A percentile compares a stretch with the other conserved stretches of the same genome.
Conservation (phyloP, 1,140 invertebrate species). For the Mamestra configurata region DNA sequence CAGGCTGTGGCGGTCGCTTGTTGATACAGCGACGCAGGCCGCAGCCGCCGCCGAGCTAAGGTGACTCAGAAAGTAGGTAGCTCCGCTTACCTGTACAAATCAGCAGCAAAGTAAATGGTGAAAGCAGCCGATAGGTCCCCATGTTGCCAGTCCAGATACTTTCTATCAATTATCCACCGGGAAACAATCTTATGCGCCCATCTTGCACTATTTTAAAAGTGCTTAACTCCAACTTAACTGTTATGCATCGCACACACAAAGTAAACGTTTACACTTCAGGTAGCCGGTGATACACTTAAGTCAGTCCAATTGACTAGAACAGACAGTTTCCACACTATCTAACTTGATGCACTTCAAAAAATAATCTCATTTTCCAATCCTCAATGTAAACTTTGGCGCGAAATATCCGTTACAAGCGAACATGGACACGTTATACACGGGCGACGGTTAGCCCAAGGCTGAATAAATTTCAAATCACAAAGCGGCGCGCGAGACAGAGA, state of each 20-base stretch:
- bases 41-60: conserved; percentile 62
- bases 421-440: conserved; percentile 68
- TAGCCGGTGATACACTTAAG: conserved; percentile 49
- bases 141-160: conserved; percentile 76
- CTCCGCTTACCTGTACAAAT: conserved; percentile 85
- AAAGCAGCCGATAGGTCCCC: conserved; percentile 80
- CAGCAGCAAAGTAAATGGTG: conserved; percentile 81
- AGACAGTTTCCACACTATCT: conserved; percentile 52
- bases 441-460: conserved; percentile 78
- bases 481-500: conserved; percentile 59
- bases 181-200: conserved; percentile 73
- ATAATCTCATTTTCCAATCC: conserved; percentile 70
- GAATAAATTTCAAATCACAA: conserved; percentile 59
- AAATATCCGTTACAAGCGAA: conserved; percentile 59
- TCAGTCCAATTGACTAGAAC: conserved; percentile 51
- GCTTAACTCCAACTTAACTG: conserved; percentile 73
- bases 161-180: conserved; percentile 75
- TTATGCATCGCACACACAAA: conserved; percentile 63
- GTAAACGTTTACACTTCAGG: conserved; percentile 58
- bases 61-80: conserved; percentile 81
- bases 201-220: conserved; percentile 67
- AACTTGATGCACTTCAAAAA: conserved; percentile 61
- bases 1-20: conserved; percentile 47
- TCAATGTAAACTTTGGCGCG: conserved; percentile 76
- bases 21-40: conserved; percentile 62